Percentiles rank a stretch among this genome's conserved stretches.
These are phyloP conservation scores for Hippoglossus stenolepis DNA, from an alignment of 2,113 vertebrate species.

Conservation along the genomic window DNA sequence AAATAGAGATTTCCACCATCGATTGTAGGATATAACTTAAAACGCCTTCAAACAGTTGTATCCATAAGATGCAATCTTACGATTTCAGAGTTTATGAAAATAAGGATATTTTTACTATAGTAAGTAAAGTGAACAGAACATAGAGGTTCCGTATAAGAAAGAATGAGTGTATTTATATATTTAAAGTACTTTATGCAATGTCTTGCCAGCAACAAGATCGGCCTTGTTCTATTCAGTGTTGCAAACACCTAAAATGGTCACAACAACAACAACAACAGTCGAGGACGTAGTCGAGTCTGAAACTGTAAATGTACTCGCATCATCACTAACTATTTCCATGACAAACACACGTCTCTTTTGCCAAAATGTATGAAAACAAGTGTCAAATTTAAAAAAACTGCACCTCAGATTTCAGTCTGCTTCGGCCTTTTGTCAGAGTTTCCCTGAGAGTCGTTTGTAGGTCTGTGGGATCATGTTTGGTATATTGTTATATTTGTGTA, in stretches of 20 bases:
- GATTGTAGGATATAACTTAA: neutral
- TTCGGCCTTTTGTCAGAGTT: slow-evolving; percentile 77
- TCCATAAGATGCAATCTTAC: slow-evolving; percentile 20
- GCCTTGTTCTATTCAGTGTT: slow-evolving; percentile 19
- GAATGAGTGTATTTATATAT: slow-evolving; percentile 26
- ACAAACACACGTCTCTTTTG: neutral
- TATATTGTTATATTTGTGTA: slow-evolving; percentile 66
- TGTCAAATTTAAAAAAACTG: slow-evolving; percentile 1
- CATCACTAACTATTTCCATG: slow-evolving; percentile 2
- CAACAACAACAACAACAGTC: neutral
- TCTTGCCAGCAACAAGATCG: neutral
- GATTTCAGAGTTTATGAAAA: slow-evolving; percentile 30
- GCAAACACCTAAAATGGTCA: neutral
- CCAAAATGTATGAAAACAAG: slow-evolving; percentile 17
- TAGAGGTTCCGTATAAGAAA: slow-evolving; percentile 11
- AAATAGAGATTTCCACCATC: neutral
- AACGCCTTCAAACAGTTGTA: neutral
- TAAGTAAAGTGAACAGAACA: neutral
- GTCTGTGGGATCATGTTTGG: slow-evolving; percentile 65
- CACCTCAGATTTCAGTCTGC: neutral
- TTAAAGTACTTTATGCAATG: slow-evolving; percentile 17
- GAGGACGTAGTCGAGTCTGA: slow-evolving; percentile 27
- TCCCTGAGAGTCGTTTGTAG: slow-evolving; percentile 65
- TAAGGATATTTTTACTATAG: slow-evolving; percentile 22
- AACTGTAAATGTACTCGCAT: slow-evolving; percentile 13